Conservation (phyloP, 2,888 invertebrate species). For the Agelastica alni region DNA sequence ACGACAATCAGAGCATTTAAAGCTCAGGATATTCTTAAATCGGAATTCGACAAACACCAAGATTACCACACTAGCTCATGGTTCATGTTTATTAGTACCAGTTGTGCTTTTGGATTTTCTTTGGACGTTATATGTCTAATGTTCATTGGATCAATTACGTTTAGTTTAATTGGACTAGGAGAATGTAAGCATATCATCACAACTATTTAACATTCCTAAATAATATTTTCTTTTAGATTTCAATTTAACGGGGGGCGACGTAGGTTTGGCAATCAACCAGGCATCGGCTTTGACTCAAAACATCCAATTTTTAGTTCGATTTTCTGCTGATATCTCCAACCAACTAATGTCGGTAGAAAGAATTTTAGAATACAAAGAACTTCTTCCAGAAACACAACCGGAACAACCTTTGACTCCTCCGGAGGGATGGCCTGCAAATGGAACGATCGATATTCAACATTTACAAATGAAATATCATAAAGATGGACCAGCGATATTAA, state of each 20-base stretch:
- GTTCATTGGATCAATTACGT: conserved; percentile 66
- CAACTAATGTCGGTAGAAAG: conserved; percentile 81
- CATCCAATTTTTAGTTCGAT: conserved; percentile 79
- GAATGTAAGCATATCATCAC: conserved; percentile 15
- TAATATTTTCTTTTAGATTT: conserved; percentile 25
- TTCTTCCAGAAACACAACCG: conserved; percentile 71
- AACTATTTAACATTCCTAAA: neutral
- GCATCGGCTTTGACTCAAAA: conserved; percentile 74
- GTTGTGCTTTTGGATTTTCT: conserved; percentile 66
- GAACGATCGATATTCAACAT: conserved; percentile 63
- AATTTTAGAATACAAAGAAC: conserved; percentile 75
- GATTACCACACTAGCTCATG: conserved; percentile 68
- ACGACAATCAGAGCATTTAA: conserved; percentile 77
- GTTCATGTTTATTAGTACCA: conserved; percentile 66
- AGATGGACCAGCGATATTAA: conserved; percentile 68
- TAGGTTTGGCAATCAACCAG: conserved; percentile 41
- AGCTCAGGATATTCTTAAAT: conserved; percentile 65
- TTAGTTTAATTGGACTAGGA: conserved; percentile 60
- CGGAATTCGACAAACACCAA: conserved; percentile 59
- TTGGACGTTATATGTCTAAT: conserved; percentile 66
- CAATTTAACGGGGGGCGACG: conserved; percentile 35
- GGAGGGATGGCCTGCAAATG: conserved; percentile 62
- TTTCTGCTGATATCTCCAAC: conserved; percentile 73
- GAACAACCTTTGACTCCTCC: conserved; percentile 69
- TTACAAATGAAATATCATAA: conserved; percentile 66